phyloP scores from a whole-genome alignment of 2,797 vertebrate genomes.

The Ceryle rudis region DNA sequence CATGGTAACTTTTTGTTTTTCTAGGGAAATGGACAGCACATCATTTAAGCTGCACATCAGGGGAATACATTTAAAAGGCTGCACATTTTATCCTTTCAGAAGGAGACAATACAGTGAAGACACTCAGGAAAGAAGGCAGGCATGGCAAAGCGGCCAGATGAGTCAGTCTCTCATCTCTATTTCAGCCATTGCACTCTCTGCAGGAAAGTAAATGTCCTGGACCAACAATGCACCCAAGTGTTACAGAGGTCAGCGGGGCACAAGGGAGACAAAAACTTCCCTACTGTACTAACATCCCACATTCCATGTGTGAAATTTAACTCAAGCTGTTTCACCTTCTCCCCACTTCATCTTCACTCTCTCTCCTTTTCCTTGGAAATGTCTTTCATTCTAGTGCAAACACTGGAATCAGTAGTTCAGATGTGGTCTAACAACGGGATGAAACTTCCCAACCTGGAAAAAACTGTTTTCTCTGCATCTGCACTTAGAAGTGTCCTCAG shows the following conservation, averaged over 20 bases:
- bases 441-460: not conserved
- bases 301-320: not conserved
- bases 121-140: not conserved
- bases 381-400: not conserved
- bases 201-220: not conserved
- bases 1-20: not conserved
- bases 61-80: not conserved
- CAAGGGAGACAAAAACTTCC: not conserved
- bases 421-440: not conserved
- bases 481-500: not conserved
- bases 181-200: fast-evolving
- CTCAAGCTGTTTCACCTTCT: not conserved
- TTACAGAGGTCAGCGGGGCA: not conserved
- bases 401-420: not conserved
- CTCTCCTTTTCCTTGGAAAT: not conserved
- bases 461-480: not conserved
- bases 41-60: not conserved
- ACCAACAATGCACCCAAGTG: not conserved
- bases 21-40: not conserved
- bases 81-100: not conserved
- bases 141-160: not conserved
- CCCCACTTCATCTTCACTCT: not conserved
- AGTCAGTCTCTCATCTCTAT: not conserved
- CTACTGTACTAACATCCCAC: not conserved
- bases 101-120: not conserved